These are phyloP conservation scores for Geodia barretti DNA, from an alignment of 37 sponge, comb jelly and placozoan genomes.

Conservation along the genomic window DNA sequence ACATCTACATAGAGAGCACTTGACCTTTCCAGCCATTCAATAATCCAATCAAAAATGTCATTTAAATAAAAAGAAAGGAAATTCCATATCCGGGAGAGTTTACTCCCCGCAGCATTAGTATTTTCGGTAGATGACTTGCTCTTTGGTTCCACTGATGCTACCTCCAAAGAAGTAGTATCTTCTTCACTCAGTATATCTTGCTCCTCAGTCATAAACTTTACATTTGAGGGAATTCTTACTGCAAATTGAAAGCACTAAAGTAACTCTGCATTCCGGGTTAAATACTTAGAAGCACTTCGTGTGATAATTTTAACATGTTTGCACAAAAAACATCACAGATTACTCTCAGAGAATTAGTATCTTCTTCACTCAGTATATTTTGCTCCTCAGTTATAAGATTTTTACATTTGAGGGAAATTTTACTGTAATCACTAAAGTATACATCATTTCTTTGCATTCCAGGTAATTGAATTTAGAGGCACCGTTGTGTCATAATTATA, in stretches of 20 bases:
- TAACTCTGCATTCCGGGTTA: background rate
- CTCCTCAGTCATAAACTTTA: background rate
- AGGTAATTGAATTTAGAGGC: too few relatives aligned
- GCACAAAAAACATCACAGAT: too few relatives aligned
- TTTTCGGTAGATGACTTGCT: background rate
- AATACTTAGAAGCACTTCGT: too few relatives aligned
- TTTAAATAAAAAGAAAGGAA: background rate
- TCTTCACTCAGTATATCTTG: background rate
- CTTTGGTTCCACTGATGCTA: constrained; percentile 8
- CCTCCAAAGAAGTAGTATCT: background rate
- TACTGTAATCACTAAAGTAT: constrained; percentile 2
- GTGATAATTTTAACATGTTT: too few relatives aligned
- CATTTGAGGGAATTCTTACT: constrained; percentile 37
- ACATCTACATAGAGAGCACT: constrained; percentile 50
- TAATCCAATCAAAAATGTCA: constrained; percentile 34
- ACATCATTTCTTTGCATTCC: too few relatives aligned
- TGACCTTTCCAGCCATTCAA: constrained; percentile 47
- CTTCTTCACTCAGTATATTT: background rate
- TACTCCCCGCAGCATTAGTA: background rate
- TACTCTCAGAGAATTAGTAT: background rate
- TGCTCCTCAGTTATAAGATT: background rate
- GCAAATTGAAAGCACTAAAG: background rate
- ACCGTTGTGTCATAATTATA: background rate
- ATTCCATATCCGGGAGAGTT: background rate
- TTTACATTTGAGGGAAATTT: constrained; percentile 22